Evolutionary conservation across 2,888 invertebrate genomes (phyloP), one percentile per base, ranked within the genome.

Genomic region (Pseudococcus jackbeardsleyi): DNA sequence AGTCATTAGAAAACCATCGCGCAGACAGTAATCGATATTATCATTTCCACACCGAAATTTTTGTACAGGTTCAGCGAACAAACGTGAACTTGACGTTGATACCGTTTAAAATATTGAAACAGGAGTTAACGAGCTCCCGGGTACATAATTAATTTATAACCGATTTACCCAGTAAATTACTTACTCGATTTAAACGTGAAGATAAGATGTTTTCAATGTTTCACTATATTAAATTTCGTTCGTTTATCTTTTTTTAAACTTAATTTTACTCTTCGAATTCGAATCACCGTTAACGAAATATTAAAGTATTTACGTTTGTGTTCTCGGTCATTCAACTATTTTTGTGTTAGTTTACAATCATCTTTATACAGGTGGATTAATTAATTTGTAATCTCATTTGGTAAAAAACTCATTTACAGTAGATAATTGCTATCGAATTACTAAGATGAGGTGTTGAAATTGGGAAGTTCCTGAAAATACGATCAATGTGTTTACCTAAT

Each of bases 31-130:
- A 33, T 33, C 72, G 33, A 72, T 68, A 64, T 22, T 54, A 33
- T 33, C 26, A 33, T 33, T 33, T 3, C 26, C 17, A 72, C 5
- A 39, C 33, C 33, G 22, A 68, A 72, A 33, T 39, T 72, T 72
- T 72, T 33, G 6, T 72, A 33, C 12, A 72, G 72, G 72, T 72
- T 72, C 72, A 72, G 33, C 17, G 39, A 72, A 72, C 72, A 72
- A 17, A 15, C 72, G 17, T 72, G 33, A 72, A 72, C 72, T 33
- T 39, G 26, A 33, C 26, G 26, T 33, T 33, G 17, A 72, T 33
- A 72, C 72, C 17, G 1, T 72, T 68, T 11, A 8, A 22, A 64
- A 64, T 7, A 68, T 22, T 64, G 26, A 72, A 72, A 11, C 9
- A 22, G 19, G 3, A 7, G 4, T 72, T 72, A 72, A 72, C 33